Conservation (phyloP, 1,140 invertebrate genomes). For the Sitophilus oryzae region DNA sequence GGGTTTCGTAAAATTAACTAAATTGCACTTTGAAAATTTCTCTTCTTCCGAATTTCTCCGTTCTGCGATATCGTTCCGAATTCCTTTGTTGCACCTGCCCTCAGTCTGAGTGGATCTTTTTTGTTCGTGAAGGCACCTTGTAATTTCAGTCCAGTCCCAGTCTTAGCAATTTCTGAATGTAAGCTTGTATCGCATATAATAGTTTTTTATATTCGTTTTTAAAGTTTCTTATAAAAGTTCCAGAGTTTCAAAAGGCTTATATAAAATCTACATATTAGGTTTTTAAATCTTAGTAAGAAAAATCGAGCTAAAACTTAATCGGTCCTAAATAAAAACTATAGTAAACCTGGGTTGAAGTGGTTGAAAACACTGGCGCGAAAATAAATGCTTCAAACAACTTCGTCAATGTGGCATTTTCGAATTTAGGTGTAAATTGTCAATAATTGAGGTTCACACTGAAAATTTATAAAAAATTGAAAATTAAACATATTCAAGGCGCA, state of each 20-base stretch:
- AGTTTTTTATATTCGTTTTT: background rate
- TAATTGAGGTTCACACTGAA: too few species aligned
- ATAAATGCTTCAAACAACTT: too few species aligned
- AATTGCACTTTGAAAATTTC: slow-evolving; percentile 33
- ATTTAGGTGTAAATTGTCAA: too few species aligned
- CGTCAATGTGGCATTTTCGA: too few species aligned
- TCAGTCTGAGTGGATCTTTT: slow-evolving; percentile 41
- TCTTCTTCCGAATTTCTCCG: background rate
- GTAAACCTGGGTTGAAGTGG: background rate
- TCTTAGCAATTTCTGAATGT: slow-evolving; percentile 44
- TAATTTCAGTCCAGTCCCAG: slow-evolving; percentile 42
- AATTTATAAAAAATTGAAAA: too few species aligned
- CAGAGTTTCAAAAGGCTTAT: slow-evolving; percentile 35
- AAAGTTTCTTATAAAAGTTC: slow-evolving; percentile 40
- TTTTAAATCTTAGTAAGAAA: slow-evolving; percentile 36
- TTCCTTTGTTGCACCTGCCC: slow-evolving; percentile 35
- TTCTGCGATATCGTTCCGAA: slow-evolving; percentile 2
- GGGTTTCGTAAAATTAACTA: slow-evolving; percentile 26
- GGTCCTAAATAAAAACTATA: slow-evolving; percentile 1
- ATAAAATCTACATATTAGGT: slow-evolving; percentile 42
- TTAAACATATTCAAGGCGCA: too few species aligned
- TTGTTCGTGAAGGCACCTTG: slow-evolving; percentile 42
- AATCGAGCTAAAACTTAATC: slow-evolving; percentile 33
- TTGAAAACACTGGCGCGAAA: background rate
- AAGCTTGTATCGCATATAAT: slow-evolving; percentile 38